A percentile compares a stretch with the other conserved stretches of the same genome.
phyloP scores from a whole-genome alignment of 2,888 invertebrate species.

The Ophioninae sp. region DNA sequence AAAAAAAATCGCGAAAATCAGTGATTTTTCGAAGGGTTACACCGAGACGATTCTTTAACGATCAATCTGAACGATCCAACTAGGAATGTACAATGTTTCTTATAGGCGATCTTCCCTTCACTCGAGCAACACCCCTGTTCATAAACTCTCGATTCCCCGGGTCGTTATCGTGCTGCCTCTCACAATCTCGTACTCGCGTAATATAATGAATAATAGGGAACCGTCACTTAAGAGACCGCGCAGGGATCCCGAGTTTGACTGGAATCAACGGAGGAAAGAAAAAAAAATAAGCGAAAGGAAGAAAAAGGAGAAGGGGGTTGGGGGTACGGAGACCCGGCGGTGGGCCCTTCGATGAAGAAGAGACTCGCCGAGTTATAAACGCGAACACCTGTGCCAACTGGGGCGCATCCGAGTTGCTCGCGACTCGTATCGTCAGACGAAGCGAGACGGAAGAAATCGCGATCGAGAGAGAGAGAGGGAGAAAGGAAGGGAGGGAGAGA shows the following conservation, averaged over 20 bases:
- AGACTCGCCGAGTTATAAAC: slow-evolving; percentile 69
- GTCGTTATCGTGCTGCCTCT: slow-evolving; percentile 63
- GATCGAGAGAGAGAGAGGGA: slow-evolving; percentile 62
- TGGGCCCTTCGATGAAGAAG: slow-evolving; percentile 35
- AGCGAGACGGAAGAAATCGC: slow-evolving; percentile 1
- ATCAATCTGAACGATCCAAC: no score
- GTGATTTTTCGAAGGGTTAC: no score
- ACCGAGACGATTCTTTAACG: no score
- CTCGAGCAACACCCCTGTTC: slow-evolving; percentile 31
- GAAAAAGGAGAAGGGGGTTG: slow-evolving; percentile 34
- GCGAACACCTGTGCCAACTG: slow-evolving; percentile 80
- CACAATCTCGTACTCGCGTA: slow-evolving; percentile 55
- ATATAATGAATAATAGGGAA: slow-evolving; percentile 67
- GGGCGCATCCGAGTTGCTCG: slow-evolving; percentile 74
- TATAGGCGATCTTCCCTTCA: no score
- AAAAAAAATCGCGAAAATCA: no score
- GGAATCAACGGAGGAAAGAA: no score
- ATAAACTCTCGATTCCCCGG: slow-evolving; percentile 66
- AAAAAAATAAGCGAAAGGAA: slow-evolving; percentile 9
- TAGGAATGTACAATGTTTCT: no score
- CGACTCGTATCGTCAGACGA: slow-evolving; percentile 65
- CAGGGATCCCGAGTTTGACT: background rate
- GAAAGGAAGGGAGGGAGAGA: background rate
- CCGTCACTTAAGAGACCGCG: slow-evolving; percentile 33
- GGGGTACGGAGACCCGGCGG: slow-evolving; percentile 25